Evolutionary conservation across 2,113 vertebrate genomes (phyloP).

Genomic region (Edolisoma coerulescens): DNA sequence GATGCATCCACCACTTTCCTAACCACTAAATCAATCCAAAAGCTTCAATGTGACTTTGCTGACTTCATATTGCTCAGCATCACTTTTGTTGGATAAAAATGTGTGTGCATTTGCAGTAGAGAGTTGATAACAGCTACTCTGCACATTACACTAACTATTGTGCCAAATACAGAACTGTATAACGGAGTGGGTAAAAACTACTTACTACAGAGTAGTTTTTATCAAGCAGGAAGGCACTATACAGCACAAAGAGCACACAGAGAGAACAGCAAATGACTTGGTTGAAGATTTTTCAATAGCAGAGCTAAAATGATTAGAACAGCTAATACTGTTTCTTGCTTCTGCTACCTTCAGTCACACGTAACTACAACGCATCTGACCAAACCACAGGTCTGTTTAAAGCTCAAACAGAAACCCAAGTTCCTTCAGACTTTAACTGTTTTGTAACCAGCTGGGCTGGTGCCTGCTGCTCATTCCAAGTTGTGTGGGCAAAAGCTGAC

Average conservation of each 20-base stretch:
- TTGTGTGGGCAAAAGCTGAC: background rate
- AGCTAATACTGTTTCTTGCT: background rate
- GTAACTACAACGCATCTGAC: background rate
- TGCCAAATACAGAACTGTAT: background rate
- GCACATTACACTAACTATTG: background rate
- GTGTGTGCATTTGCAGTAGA: background rate
- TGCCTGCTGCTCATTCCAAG: background rate
- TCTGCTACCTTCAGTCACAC: background rate
- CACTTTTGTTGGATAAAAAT: background rate
- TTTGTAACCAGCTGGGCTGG: background rate
- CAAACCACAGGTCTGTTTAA: background rate
- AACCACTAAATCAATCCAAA: constrained; percentile 21
- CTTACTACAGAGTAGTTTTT: constrained; percentile 1
- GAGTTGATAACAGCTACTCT: background rate
- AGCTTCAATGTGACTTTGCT: background rate
- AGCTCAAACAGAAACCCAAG: background rate
- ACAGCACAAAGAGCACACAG: background rate
- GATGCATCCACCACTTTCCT: background rate
- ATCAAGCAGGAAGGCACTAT: background rate
- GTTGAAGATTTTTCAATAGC: background rate
- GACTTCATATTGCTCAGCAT: background rate
- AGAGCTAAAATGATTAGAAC: background rate
- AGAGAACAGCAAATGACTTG: background rate
- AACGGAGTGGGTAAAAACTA: background rate
- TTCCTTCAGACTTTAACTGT: background rate